phyloP scores from a whole-genome alignment of 2,797 vertebrate genomes.

The Kryptolebias ocellatus region DNA sequence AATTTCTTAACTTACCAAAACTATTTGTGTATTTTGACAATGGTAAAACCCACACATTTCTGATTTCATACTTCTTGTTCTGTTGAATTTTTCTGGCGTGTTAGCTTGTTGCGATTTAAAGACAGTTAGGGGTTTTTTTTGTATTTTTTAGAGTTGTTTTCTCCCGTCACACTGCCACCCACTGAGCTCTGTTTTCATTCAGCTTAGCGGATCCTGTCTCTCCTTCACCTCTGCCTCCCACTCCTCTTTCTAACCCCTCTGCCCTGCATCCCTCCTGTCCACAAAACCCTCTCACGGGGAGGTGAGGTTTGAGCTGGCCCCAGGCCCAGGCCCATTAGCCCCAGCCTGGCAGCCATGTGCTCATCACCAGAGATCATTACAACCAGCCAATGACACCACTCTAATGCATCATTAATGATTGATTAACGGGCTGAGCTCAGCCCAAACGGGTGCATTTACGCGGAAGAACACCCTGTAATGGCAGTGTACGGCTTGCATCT shows the following conservation, averaged over 20 bases:
- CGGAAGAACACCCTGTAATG: conserved; percentile 74
- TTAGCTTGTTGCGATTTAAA: conserved; percentile 5
- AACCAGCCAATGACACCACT: conserved; percentile 77
- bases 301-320: conserved; percentile 64
- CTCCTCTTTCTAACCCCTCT: conserved; percentile 29
- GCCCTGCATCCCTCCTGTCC: conserved; percentile 40
- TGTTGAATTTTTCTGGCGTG: not conserved
- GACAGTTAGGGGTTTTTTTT: not conserved
- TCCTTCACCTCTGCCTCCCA: conserved; percentile 63
- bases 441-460: conserved; percentile 73
- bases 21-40: too few species aligned
- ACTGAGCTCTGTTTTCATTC: conserved; percentile 43
- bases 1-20: too few species aligned
- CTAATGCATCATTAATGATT: conserved; percentile 87
- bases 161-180: conserved; percentile 15
- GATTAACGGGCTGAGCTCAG: conserved; percentile 82
- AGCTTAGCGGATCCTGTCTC: conserved; percentile 30
- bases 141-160: conserved; percentile 9
- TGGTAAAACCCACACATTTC: not conserved
- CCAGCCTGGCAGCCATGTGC: conserved; percentile 77
- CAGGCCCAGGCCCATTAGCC: conserved; percentile 74
- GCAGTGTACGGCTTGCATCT: conserved; percentile 64
- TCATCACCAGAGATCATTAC: conserved; percentile 80
- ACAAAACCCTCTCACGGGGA: conserved; percentile 62
- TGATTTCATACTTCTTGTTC: conserved; percentile 16